Conservation (phyloP, 2,797 vertebrate genomes). For the Megaceryle alcyon region DNA sequence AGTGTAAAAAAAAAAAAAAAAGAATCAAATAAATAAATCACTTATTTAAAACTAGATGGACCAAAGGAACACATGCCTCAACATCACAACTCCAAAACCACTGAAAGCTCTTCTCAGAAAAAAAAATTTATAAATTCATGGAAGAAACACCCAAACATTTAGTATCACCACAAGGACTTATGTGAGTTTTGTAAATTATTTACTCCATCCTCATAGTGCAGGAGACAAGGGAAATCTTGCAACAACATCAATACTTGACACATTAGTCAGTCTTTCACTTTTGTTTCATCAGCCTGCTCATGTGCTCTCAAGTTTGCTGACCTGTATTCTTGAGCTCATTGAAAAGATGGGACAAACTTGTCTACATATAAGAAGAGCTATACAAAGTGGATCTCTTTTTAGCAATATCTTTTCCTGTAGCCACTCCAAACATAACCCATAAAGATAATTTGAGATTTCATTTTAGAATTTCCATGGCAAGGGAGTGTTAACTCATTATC, state of each 20-base stretch:
- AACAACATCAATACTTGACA: neutral
- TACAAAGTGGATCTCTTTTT: neutral
- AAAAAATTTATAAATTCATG: neutral
- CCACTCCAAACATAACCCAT: neutral
- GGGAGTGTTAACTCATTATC: neutral
- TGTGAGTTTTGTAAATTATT: slow-evolving; percentile 14
- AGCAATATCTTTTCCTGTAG: neutral
- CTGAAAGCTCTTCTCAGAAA: neutral
- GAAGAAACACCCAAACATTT: neutral
- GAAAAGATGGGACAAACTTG: neutral
- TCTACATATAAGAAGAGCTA: neutral
- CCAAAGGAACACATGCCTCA: neutral
- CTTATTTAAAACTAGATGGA: neutral
- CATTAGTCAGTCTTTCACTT: slow-evolving; percentile 10
- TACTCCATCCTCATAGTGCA: neutral
- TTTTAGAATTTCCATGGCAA: neutral
- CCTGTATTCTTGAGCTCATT: neutral
- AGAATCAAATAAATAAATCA: neutral
- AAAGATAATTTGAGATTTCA: neutral
- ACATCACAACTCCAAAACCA: neutral
- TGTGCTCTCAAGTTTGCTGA: neutral
- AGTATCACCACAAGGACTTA: neutral
- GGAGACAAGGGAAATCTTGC: neutral
- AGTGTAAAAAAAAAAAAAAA: too few species aligned
- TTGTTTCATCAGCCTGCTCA: slow-evolving; percentile 17